Evolutionary conservation across 2,888 invertebrate genomes (phyloP).

Genomic region (Microplitis manilae): DNA sequence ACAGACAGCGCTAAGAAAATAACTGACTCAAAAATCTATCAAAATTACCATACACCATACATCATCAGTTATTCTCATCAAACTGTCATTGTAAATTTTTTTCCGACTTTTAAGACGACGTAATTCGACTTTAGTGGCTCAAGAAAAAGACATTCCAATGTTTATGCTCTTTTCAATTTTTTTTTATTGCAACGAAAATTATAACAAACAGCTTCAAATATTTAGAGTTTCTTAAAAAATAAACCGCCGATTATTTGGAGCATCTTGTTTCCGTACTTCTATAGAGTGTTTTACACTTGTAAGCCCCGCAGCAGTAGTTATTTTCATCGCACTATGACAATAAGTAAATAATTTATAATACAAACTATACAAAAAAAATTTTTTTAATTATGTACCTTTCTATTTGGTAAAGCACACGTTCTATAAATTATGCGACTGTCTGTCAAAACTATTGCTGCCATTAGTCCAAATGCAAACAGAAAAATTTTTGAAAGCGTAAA

Average conservation of each 20-base stretch:
- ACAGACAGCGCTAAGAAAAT: conserved; percentile 14
- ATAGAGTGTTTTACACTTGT: no score
- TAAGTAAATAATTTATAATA: no score
- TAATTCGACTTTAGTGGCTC: background rate
- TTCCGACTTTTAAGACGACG: background rate
- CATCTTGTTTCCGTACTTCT: no score
- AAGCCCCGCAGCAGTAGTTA: no score
- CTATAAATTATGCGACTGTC: background rate
- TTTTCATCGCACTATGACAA: no score
- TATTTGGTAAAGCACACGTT: background rate
- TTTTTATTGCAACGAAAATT: no score
- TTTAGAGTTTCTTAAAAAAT: no score
- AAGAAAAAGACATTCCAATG: no score
- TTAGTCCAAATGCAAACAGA: background rate
- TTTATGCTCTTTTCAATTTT: no score
- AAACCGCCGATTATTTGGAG: no score
- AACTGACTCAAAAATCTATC: background rate
- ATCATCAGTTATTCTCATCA: background rate
- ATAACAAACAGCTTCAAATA: no score
- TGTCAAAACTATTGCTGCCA: background rate
- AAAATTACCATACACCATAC: background rate
- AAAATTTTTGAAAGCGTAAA: background rate
- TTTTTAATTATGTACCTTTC: background rate
- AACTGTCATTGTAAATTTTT: conserved; percentile 5
- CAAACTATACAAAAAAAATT: no score